phyloP scores from a whole-genome alignment of 2,797 vertebrate genomes.

The Macroramphosus scolopax region DNA sequence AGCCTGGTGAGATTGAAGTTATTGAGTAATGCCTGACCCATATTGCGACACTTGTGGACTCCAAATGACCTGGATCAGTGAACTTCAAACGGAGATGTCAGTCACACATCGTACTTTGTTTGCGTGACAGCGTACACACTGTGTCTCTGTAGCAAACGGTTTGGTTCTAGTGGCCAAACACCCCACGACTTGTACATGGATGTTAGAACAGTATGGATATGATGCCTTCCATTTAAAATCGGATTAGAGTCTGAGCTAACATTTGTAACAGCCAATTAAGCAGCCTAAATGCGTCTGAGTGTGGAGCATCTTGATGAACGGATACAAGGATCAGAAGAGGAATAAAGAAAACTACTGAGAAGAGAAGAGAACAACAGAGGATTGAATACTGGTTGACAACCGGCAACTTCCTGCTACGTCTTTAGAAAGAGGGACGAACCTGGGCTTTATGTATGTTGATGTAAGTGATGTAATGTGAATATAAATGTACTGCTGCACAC shows the following conservation, averaged over 20 bases:
- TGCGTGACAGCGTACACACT: constrained; percentile 28
- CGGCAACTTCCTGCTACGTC: no score
- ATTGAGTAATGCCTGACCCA: not conserved
- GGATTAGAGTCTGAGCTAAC: constrained; percentile 67
- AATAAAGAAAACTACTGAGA: no score
- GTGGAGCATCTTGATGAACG: not conserved
- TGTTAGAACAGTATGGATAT: constrained; percentile 47
- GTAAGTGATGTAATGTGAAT: not conserved
- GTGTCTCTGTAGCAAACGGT: constrained; percentile 60
- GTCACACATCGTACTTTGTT: constrained; percentile 13
- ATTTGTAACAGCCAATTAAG: constrained; percentile 53
- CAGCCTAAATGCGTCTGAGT: constrained; percentile 32
- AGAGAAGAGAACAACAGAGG: not conserved
- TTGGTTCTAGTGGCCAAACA: constrained; percentile 40
- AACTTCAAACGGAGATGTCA: not conserved
- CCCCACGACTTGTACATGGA: constrained; percentile 30
- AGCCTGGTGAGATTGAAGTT: not conserved
- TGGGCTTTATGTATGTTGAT: no score
- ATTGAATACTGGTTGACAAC: no score
- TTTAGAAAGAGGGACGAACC: no score
- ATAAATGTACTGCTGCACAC: not conserved
- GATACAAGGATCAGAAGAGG: not conserved
- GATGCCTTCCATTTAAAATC: constrained; percentile 55
- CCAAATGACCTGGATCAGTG: not conserved
- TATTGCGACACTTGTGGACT: not conserved